Conservation (phyloP, 2,113 vertebrate genomes). For the Vulpes lagopus region DNA sequence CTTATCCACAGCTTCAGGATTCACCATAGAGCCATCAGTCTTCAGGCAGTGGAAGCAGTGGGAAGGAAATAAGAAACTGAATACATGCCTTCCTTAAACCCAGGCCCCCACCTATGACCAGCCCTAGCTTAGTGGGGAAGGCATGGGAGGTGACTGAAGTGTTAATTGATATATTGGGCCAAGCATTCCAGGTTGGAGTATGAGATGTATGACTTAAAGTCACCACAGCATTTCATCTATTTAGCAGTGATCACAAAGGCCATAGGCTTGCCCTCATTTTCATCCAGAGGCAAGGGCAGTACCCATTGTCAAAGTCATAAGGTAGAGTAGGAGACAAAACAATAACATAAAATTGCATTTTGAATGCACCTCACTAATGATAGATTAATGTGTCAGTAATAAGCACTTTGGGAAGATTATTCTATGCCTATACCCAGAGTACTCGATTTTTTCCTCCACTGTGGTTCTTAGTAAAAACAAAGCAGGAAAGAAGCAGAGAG, state of each 20-base stretch:
- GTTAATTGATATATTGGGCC: not conserved
- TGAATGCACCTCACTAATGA: not conserved
- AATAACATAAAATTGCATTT: not conserved
- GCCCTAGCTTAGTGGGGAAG: not conserved
- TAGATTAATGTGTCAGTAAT: not conserved
- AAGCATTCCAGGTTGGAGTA: not conserved
- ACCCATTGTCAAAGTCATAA: not conserved
- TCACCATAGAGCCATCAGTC: not conserved
- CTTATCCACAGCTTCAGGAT: not conserved
- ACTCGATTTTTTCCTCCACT: not conserved
- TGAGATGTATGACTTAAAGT: not conserved
- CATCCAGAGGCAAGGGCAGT: not conserved
- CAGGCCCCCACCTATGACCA: not conserved
- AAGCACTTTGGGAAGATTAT: not conserved
- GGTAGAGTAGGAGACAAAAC: not conserved
- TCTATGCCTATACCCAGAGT: not conserved
- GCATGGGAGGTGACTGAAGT: not conserved
- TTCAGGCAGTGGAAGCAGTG: not conserved
- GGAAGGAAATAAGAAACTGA: not conserved
- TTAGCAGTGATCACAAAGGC: not conserved
- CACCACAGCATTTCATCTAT: not conserved
- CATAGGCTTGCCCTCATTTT: not conserved
- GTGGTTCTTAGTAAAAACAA: not conserved
- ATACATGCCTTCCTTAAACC: not conserved
- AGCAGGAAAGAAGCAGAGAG: not conserved